Conservation (phyloP, 2,797 vertebrate species). For the Apogon hyalosoma region DNA sequence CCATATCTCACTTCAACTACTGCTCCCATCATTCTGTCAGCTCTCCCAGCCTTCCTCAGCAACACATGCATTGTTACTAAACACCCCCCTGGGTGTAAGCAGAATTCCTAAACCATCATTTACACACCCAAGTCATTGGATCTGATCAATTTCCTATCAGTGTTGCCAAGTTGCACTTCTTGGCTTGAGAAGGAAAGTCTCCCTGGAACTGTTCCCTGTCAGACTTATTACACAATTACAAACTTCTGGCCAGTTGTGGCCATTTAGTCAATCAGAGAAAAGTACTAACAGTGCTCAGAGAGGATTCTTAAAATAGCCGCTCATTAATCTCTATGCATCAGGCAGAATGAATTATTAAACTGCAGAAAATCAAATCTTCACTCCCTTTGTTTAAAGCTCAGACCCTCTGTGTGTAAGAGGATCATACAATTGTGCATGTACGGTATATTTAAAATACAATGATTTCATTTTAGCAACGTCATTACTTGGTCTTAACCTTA, state of each 20-base stretch:
- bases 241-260: constrained; percentile 44
- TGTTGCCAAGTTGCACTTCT: constrained; percentile 45
- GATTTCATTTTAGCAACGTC: too few relatives aligned
- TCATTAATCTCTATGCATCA: constrained; percentile 68
- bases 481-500: too few relatives aligned
- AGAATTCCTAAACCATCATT: constrained; percentile 54
- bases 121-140: constrained; percentile 52
- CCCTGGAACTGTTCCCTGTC: constrained; percentile 32
- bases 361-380: constrained; percentile 22
- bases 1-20: constrained; percentile 44
- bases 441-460: too few relatives aligned
- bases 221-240: constrained; percentile 19
- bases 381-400: constrained; percentile 10
- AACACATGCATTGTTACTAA: constrained; percentile 18
- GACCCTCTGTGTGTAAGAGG: neutral
- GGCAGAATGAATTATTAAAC: constrained; percentile 65
- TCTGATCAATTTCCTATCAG: constrained; percentile 51
- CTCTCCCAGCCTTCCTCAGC: constrained; percentile 2
- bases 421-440: neutral
- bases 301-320: constrained; percentile 67
- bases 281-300: constrained; percentile 19
- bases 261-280: constrained; percentile 40
- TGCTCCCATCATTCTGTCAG: constrained; percentile 24
- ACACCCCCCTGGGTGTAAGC: constrained; percentile 20
- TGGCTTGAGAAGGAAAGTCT: constrained; percentile 32